Base-by-base conservation (phyloP, 2,888 invertebrate genomes). In the Tuberolachnus salignus region DNA sequence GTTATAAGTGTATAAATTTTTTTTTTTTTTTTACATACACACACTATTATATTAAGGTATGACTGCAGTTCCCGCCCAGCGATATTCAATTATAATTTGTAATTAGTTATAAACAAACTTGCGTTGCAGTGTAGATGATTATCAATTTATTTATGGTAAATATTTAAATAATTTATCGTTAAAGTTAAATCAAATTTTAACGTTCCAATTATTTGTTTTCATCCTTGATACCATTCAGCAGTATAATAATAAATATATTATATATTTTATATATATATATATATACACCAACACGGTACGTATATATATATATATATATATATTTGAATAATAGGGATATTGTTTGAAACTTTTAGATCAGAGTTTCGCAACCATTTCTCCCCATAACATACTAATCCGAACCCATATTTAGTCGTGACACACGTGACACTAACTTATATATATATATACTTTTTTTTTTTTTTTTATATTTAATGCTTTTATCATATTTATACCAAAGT, bases 71-170 rank as follows among this genome's bases (percentile, higher is more conserved):
- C 16, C 16, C 16, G 9, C 1, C 16, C 19, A 34, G 11, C 61
- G 13, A 42, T n/a, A 53, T 42, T 3, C 57, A 59, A 19, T 59
- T 72, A 61, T 61, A 72, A 6, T 34, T 61, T 72, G 49, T 72
- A 71, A 46, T 46, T 57, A 71, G 59, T 49, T 46, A 26, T 10
- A 19, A 61, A 61, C 14, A 61, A 72, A 59, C 26, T 49, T 13
- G 11, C 49, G 26, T 6, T 34, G 34, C 34, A 34, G 34, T 34
- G 14, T 72, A 19, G 23, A 59, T 26, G 21, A 23, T n/a, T 34
- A 34, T 1, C 11, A 14, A 57, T 23, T 34, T 3, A 13, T 46
- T 6, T 51, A 44, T 23, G 1, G 44, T 57, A 16, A 16, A 46
- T 14, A 59, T 46, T 59, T 46, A 4, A 23, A 46, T 21, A 46